Evolutionary conservation across 2,888 invertebrate species (phyloP).

Genomic region (Arge pagana): DNA sequence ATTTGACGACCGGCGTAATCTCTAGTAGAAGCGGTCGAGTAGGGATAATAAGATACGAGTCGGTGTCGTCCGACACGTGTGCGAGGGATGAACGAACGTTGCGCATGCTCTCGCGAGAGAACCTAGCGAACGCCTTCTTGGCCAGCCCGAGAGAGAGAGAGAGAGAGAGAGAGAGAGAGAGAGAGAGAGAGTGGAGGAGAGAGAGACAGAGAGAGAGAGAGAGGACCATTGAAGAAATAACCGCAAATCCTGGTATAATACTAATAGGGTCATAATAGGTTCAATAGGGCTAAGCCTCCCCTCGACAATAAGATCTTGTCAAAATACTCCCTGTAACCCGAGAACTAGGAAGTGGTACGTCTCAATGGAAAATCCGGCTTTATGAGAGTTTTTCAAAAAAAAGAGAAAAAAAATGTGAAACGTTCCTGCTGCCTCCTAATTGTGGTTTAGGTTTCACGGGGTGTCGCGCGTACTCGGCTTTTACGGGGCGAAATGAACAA

Average conservation of each 20-base stretch:
- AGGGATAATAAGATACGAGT: too few species aligned
- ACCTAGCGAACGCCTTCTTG: too few species aligned
- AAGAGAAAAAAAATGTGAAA: slow-evolving; percentile 52
- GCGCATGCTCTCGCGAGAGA: too few species aligned
- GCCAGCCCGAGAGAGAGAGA: slow-evolving; percentile 1
- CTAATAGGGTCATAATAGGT: slow-evolving; percentile 58
- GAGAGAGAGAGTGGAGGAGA: slow-evolving; percentile 15
- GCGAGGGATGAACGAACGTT: too few species aligned
- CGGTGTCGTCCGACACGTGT: too few species aligned
- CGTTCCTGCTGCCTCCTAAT: slow-evolving; percentile 40
- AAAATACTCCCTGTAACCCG: slow-evolving; percentile 56
- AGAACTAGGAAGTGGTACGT: slow-evolving; percentile 57
- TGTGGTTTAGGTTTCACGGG: slow-evolving; percentile 51
- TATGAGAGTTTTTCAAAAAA: slow-evolving; percentile 41
- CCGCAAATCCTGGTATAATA: slow-evolving; percentile 56
- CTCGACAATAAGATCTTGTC: slow-evolving; percentile 57
- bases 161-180: neutral
- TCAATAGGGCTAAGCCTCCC: slow-evolving; percentile 54
- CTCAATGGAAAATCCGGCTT: slow-evolving; percentile 46
- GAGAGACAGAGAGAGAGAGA: slow-evolving; percentile 4
- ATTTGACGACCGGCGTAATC: slow-evolving; percentile 23
- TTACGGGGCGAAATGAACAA: slow-evolving; percentile 2
- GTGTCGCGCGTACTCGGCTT: neutral
- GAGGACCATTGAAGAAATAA: slow-evolving; percentile 39
- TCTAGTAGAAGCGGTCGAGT: too few species aligned